Conservation (phyloP, 2,113 vertebrate genomes). For the Rostratula benghalensis region DNA sequence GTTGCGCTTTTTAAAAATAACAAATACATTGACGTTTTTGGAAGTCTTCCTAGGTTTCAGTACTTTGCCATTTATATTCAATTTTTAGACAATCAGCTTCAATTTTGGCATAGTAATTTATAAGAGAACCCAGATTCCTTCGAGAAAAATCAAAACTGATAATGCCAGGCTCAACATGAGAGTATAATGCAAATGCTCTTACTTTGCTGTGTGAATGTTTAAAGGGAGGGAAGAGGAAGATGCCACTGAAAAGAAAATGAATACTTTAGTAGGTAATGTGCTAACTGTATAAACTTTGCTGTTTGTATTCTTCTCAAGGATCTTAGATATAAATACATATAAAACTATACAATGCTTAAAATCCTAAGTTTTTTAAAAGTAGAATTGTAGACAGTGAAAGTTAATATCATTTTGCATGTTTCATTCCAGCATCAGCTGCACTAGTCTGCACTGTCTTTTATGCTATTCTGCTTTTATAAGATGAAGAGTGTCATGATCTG, state of each 20-base stretch:
- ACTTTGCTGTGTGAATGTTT: background rate
- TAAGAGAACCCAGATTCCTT: slow-evolving; percentile 31
- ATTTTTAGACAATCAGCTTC: slow-evolving; percentile 51
- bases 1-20: slow-evolving; percentile 60
- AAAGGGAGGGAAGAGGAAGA: background rate
- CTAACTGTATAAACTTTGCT: background rate
- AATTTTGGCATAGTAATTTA: slow-evolving; percentile 49
- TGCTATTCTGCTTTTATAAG: background rate
- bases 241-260: background rate
- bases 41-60: slow-evolving; percentile 41
- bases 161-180: slow-evolving; percentile 25
- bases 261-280: background rate
- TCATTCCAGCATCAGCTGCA: background rate
- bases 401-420: background rate
- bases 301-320: background rate
- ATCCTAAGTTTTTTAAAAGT: background rate
- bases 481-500: background rate
- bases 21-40: slow-evolving; percentile 48
- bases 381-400: background rate
- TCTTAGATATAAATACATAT: background rate
- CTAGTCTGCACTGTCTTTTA: background rate
- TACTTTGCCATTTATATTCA: slow-evolving; percentile 57
- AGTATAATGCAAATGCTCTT: background rate
- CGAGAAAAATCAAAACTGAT: slow-evolving; percentile 42
- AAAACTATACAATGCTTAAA: background rate